Evolutionary conservation across 1,140 invertebrate genomes (phyloP), one percentile per base, ranked within the genome.

Genomic region (Metaphire vulgaris): DNA sequence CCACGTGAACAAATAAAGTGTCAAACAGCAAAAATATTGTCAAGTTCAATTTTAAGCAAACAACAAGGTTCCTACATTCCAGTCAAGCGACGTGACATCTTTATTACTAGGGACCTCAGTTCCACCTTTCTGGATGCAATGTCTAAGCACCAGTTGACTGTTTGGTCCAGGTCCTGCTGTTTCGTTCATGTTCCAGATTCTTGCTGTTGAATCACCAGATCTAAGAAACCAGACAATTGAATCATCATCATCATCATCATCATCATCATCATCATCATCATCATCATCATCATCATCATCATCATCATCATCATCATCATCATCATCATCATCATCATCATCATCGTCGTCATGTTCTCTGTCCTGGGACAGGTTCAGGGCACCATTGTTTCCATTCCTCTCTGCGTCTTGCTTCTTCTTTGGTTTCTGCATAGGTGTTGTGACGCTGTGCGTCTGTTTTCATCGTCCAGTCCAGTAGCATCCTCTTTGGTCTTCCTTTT

Each of bases 51-150:
- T n/a, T 2, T 26, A 65, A 65, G 56, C 26, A 71, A 81, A n/a
- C 29, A 69, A 76, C 75, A 34, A 76, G 75, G 15, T 26, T 88
- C 90, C 88, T 89, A 96, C 94, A 90, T 99, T 98, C 97, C 97
- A 99, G 86, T 99, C 97, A 69, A 99, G 88, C 12, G 96, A 98
- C 30, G 97, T 99, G 69, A 99, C 97, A 89, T 99, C 97, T 87
- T 99, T 99, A 84, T 99, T 99, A 83, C 95, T 97, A 1, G 96
- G 96, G 64, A 98, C 96, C 89, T 98, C 95, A 1, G 95, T 93
- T 32, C 95, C 96, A 64, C 95, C 96, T 85, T 94, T 96, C 83
- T 97, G 94, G 80, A 98, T 98, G 85, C 96, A 98, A 87, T 99
- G 96, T 73, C 95, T 89, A 72, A 99, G 88, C 31, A 98, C 93